Percentiles rank a stretch among this genome's conserved stretches.
These are phyloP conservation scores for Phragmatobia fuliginosa DNA, from an alignment of 2,888 invertebrate genomes.

Conservation along the genomic window DNA sequence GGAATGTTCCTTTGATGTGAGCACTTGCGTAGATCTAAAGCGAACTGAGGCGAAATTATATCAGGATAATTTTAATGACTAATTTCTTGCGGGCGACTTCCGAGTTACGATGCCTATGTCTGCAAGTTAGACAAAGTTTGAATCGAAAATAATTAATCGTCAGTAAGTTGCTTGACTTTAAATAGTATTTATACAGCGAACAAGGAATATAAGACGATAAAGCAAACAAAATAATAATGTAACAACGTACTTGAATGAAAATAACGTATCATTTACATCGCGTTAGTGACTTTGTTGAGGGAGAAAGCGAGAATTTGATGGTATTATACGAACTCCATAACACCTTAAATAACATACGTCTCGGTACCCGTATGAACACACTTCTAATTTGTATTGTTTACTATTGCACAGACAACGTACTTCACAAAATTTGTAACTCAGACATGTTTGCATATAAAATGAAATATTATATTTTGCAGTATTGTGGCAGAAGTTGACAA, in stretches of 20 bases:
- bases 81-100: constrained; percentile 30
- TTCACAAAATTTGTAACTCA: constrained; percentile 28
- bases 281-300: neutral
- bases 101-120: constrained; percentile 2
- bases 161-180: neutral
- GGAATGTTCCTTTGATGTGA: constrained; percentile 35
- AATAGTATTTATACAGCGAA: neutral
- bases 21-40: constrained; percentile 14
- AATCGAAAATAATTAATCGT: neutral
- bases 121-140: neutral
- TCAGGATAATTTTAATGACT: constrained; percentile 29
- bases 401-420: constrained; percentile 35
- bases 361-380: constrained; percentile 13
- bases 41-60: constrained; percentile 16
- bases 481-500: constrained; percentile 14
- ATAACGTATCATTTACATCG: neutral
- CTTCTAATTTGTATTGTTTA: constrained; percentile 44
- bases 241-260: neutral
- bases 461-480: constrained; percentile 33
- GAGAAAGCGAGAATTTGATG: constrained; percentile 3
- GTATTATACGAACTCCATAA: constrained; percentile 11
- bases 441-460: constrained; percentile 27
- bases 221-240: neutral
- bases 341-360: constrained; percentile 20
- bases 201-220: neutral